phyloP scores from a whole-genome alignment of 2,888 invertebrate species.

The Matsumyia berberina region DNA sequence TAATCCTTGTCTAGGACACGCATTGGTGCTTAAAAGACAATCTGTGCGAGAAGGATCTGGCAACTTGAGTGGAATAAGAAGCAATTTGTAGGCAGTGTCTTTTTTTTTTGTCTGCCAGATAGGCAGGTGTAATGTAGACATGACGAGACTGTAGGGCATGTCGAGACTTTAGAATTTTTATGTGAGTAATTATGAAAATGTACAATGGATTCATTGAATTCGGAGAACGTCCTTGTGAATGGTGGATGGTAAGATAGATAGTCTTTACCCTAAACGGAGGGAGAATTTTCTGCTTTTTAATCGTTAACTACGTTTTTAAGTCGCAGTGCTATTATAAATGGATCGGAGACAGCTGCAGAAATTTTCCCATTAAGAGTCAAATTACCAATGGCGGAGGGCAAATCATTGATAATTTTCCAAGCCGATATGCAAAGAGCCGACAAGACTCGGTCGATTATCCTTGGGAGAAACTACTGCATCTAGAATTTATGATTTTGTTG shows the following conservation, averaged over 20 bases:
- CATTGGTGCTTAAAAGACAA: conserved; percentile 36
- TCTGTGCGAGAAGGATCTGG: conserved; percentile 15
- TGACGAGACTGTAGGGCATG: neutral
- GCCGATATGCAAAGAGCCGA: too few species aligned
- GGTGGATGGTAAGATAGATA: neutral
- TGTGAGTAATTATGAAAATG: neutral
- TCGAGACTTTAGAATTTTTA: neutral
- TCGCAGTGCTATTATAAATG: too few species aligned
- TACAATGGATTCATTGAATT: neutral
- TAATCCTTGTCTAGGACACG: conserved; percentile 47
- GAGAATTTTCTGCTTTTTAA: too few species aligned
- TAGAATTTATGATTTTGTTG: too few species aligned
- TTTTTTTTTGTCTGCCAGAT: conserved; percentile 1
- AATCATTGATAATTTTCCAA: too few species aligned
- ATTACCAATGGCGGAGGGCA: too few species aligned
- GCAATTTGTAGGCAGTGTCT: conserved; percentile 48
- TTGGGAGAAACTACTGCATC: too few species aligned
- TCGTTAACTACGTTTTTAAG: too few species aligned
- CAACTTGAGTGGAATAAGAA: conserved; percentile 51
- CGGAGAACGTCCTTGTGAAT: neutral
- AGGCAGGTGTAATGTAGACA: neutral
- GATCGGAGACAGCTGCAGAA: too few species aligned
- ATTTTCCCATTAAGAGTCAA: too few species aligned
- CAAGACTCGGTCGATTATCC: too few species aligned
- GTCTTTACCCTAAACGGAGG: too few species aligned